Evolutionary conservation across 2,888 invertebrate species (phyloP).

Genomic region (Volucella bombylans): DNA sequence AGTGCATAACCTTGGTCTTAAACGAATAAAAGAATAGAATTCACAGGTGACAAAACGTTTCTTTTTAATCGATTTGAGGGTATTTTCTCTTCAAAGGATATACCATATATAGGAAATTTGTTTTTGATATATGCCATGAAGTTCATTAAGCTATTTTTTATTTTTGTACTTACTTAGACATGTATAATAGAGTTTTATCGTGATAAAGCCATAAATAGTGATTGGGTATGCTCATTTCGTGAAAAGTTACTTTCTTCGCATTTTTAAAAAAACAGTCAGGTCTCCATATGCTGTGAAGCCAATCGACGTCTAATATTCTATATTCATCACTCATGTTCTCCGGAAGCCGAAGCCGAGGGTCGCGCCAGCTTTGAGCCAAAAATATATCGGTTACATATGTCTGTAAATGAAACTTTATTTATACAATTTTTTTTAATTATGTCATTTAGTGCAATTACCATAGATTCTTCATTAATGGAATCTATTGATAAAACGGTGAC

Average conservation of each 20-base stretch:
- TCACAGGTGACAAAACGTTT: too few species aligned
- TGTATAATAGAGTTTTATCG: conserved; percentile 94
- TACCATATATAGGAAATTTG: too few species aligned
- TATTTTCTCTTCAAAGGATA: too few species aligned
- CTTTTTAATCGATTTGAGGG: too few species aligned
- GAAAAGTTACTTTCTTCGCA: conserved; percentile 95
- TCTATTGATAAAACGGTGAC: conserved; percentile 94
- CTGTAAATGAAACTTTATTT: conserved; percentile 82
- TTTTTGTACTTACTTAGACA: conserved; percentile 90
- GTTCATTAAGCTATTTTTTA: too few species aligned
- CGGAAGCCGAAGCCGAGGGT: conserved; percentile 93
- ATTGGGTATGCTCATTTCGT: conserved; percentile 97
- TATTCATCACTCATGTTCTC: conserved; percentile 97
- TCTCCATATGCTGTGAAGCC: conserved; percentile 95
- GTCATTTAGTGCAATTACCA: conserved; percentile 83
- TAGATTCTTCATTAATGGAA: conserved; percentile 97
- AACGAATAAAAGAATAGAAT: too few species aligned
- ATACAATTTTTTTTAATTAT: not conserved
- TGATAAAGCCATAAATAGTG: conserved; percentile 96
- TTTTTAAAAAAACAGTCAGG: conserved; percentile 97
- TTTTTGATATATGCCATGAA: too few species aligned
- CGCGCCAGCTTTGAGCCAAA: conserved; percentile 95
- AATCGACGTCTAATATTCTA: conserved; percentile 93
- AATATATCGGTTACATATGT: conserved; percentile 97
- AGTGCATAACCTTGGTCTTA: too few species aligned